Percentiles rank a stretch among this genome's conserved stretches.
phyloP scores from a whole-genome alignment of 2,888 invertebrate species.

The Pachymerium ferrugineum region DNA sequence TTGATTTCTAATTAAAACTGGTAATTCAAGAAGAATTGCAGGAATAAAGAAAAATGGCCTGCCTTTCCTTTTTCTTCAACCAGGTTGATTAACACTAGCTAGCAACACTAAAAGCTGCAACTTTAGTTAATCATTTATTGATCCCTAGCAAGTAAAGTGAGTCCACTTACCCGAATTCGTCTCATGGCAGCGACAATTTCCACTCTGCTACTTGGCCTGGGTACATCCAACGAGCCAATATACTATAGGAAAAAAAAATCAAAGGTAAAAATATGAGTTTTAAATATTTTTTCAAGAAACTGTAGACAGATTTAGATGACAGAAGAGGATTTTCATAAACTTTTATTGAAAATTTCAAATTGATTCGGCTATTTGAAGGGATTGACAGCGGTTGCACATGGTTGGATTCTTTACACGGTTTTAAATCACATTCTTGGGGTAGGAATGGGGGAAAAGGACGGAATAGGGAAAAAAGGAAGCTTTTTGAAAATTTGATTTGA shows the following conservation, averaged over 20 bases:
- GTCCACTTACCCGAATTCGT: constrained; percentile 81
- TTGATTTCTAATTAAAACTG: constrained; percentile 6
- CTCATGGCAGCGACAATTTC: constrained; percentile 99
- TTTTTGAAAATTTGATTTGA: too few relatives aligned
- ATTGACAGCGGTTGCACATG: too few relatives aligned
- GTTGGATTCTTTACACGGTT: too few relatives aligned
- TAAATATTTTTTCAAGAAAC: neutral
- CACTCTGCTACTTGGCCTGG: constrained; percentile 88
- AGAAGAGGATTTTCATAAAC: too few relatives aligned
- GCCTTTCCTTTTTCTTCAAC: neutral
- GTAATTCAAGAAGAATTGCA: too few relatives aligned
- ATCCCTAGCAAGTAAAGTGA: neutral
- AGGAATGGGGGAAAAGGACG: too few relatives aligned
- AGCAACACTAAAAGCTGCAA: neutral
- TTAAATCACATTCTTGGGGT: too few relatives aligned
- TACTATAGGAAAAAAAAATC: constrained; percentile 61
- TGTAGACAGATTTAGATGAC: too few relatives aligned
- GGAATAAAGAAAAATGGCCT: neutral
- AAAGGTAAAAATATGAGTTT: neutral
- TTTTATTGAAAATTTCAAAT: too few relatives aligned
- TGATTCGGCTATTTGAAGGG: too few relatives aligned
- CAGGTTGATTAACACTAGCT: neutral
- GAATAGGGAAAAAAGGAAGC: too few relatives aligned
- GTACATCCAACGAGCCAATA: constrained; percentile 96
- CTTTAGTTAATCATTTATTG: constrained; percentile 6